These are phyloP conservation scores for Clistopyga incitator DNA, from an alignment of 2,888 invertebrate species.

Conservation along the genomic window DNA sequence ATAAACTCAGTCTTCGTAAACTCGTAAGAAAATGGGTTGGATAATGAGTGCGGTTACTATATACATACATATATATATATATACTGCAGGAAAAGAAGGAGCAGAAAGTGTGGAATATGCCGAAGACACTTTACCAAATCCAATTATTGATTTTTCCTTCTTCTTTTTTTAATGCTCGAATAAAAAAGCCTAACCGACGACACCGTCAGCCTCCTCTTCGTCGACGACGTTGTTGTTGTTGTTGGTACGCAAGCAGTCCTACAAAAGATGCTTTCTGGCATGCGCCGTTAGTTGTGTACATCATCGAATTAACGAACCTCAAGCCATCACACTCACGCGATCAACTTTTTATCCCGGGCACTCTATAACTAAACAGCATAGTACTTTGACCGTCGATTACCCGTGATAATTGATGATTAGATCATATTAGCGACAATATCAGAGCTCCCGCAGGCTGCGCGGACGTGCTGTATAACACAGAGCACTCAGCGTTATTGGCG, in stretches of 20 bases:
- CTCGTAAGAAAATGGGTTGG: background rate
- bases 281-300: conserved; percentile 53
- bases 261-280: conserved; percentile 46
- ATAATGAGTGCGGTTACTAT: background rate
- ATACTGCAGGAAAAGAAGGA: background rate
- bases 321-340: conserved; percentile 40
- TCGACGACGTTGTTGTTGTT: conserved; percentile 17
- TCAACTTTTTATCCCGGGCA: conserved; percentile 62
- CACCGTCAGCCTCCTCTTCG: background rate
- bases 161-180: conserved; percentile 40
- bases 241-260: conserved; percentile 22
- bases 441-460: conserved; percentile 47
- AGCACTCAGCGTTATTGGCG: conserved; percentile 72
- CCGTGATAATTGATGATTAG: conserved; percentile 74
- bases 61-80: background rate
- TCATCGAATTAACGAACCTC: conserved; percentile 58
- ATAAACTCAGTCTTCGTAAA: background rate
- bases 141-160: conserved; percentile 58
- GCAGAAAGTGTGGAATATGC: background rate
- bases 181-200: conserved; percentile 6
- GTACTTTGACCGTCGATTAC: conserved; percentile 70
- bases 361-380: conserved; percentile 37
- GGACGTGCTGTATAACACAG: conserved; percentile 63
- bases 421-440: conserved; percentile 74
- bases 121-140: conserved; percentile 13